Evolutionary conservation across 2,113 vertebrate species (phyloP).

Genomic region (Hyperoodon ampullatus): DNA sequence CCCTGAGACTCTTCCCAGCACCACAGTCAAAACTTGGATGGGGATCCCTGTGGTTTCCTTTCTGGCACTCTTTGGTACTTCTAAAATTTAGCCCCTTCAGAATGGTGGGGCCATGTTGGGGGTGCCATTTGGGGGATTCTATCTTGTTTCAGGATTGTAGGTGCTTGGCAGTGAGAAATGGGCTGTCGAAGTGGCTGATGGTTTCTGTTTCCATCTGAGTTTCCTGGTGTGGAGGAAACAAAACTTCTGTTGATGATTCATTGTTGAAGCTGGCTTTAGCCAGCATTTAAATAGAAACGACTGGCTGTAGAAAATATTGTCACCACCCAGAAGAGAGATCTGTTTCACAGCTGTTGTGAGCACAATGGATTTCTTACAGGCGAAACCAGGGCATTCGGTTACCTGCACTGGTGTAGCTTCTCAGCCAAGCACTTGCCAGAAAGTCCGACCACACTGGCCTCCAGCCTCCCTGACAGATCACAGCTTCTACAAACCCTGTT

Average conservation of each 20-base stretch:
- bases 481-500: background rate
- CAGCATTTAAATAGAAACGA: constrained; percentile 41
- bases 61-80: too few relatives aligned
- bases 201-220: background rate
- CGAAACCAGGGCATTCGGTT: background rate
- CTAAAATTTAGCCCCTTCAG: background rate
- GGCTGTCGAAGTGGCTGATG: background rate
- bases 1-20: background rate
- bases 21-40: background rate
- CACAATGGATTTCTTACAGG: background rate
- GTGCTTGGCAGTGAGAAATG: background rate
- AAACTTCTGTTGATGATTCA: constrained; percentile 55
- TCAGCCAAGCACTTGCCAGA: background rate
- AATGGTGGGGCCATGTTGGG: background rate
- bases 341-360: background rate
- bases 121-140: background rate
- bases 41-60: background rate
- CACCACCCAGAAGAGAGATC: constrained; percentile 3
- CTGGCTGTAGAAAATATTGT: constrained; percentile 10
- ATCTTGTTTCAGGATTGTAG: background rate
- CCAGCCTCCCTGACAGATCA: background rate
- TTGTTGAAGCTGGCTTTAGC: background rate
- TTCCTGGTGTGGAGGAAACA: constrained; percentile 32
- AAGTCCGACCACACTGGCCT: background rate
- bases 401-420: background rate